Evolutionary conservation across 2,888 invertebrate species (phyloP), one percentile per base, ranked within the genome.

Genomic region (Scaptomyza reducta): DNA sequence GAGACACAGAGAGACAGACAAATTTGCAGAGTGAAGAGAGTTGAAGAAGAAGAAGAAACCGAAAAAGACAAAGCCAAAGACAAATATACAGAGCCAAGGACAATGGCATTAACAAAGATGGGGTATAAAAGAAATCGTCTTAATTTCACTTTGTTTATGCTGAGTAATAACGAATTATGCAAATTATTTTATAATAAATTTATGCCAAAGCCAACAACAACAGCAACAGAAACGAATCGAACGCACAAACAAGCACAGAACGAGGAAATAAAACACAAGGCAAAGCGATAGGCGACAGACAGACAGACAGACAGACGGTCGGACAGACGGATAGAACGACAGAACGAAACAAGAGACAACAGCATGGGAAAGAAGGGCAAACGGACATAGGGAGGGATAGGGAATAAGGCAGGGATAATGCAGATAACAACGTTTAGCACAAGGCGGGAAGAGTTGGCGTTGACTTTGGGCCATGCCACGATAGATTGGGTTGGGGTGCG

Each of bases 161-260:
- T 80, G 88, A 85, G 79, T 80, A 88, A 88, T 83, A 85, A 85
- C 84, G 84, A 85, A 85, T 85, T 85, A 85, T 85, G 85, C 88
- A 85, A 85, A 85, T 85, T 87, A 84, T 88, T 84, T 84, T 87
- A 86, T 87, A 88, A 88, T 88, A 88, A 86, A 85, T 88, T 86
- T 88, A 87, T 85, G 87, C 84, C 80, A 69, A 77, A 64, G 61
- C 73, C 29, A 53, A 40, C 49, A 55, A 53, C 29, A 41, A 29
- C 46, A 66, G 45, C 22, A 63, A 45, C 56, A 58, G 38, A 35
- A 64, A 69, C 38, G 46, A 78, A 78, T 74, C 78, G 81, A 80
- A 82, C 82, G 81, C 74, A 80, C 87, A 83, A 79, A 86, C 81
- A 77, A 77, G 78, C 87, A 72, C 68, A 72, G 65, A 77, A 76